Evolutionary conservation across 1,140 invertebrate species (phyloP), one percentile per base, ranked within the genome.

Genomic region (Atopsyche davidsoni): DNA sequence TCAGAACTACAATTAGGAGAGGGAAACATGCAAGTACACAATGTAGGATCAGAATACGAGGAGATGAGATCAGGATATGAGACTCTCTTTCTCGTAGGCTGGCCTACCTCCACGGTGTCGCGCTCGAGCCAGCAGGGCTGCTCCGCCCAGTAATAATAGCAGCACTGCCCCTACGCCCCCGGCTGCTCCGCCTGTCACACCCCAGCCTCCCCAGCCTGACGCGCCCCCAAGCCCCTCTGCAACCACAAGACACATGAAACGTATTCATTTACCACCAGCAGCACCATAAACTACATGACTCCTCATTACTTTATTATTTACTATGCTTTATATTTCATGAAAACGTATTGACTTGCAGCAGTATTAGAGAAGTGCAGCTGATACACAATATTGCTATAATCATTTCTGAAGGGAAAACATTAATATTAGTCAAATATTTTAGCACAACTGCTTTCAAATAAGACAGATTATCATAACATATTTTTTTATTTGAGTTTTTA

Each of bases 181-280:
- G 9, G 57, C 57, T 17, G 53, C 57, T 2, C 57, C 57, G 1
- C 57, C 57, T 16, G 57, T 53, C n/a, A 59, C 57, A 13, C 57
- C 57, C 57, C 57, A 59, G 14, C 52, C 57, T 13, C 46, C 53
- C 53, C 53, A 56, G 16, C 45, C 36, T n/a, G n/a, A n/a, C n/a
- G n/a, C n/a, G n/a, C n/a, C n/a, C n/a, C n/a, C n/a, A 13, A 53
- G 31, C n/a, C 31, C 45, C 14, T 50, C 48, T 46, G 31, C 14
- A 39, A 55, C 9, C 32, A 10, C 23, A 46, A 35, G 18, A 14
- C 10, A 19, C 44, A 17, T 14, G 14, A 13, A 14, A 10, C 6
- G 13, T 14, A 6, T 6, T 14, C 7, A n/a, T n/a, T n/a, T n/a
- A n/a, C 13, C 7, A 32, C 3, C 9, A 17, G 17, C 2, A 44